Conservation (phyloP, 2,888 invertebrate species). For the Trissolcus japonicus region DNA sequence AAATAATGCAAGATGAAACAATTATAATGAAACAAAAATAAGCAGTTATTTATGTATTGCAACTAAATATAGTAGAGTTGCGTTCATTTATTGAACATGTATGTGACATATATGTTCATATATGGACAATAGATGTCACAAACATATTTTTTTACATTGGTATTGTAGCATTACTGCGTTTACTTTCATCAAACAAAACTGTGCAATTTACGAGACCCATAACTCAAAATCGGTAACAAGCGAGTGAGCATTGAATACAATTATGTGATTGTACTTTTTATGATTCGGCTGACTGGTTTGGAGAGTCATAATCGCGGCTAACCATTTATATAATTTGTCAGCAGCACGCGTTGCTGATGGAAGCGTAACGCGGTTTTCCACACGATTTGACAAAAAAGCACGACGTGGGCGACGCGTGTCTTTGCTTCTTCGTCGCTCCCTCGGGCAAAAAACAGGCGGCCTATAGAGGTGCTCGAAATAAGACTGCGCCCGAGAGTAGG, state of each 20-base stretch:
- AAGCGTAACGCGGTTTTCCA: constrained; percentile 68
- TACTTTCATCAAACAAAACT: too few relatives aligned
- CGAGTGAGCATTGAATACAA: constrained; percentile 49
- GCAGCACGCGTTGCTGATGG: constrained; percentile 68
- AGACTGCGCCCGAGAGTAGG: constrained; percentile 53
- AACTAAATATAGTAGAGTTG: too few relatives aligned
- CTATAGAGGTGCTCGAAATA: constrained; percentile 52
- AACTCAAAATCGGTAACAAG: constrained; percentile 34
- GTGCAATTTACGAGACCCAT: constrained; percentile 11
- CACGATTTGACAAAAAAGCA: constrained; percentile 75
- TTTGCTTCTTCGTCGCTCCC: constrained; percentile 51
- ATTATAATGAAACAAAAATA: too few relatives aligned
- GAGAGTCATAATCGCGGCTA: constrained; percentile 43
- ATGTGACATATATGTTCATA: too few relatives aligned
- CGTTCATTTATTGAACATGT: too few relatives aligned
- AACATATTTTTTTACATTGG: too few relatives aligned
- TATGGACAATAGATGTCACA: too few relatives aligned
- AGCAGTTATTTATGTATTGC: too few relatives aligned
- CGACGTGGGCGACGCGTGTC: constrained; percentile 65
- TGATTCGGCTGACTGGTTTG: constrained; percentile 34
- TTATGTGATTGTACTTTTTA: constrained; percentile 43
- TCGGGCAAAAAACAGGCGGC: constrained; percentile 51
- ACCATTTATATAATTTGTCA: constrained; percentile 75
- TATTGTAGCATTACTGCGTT: too few relatives aligned
- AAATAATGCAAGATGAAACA: too few relatives aligned